These are phyloP conservation scores for Nomada fabriciana DNA, from an alignment of 2,888 invertebrate species.

Conservation along the genomic window DNA sequence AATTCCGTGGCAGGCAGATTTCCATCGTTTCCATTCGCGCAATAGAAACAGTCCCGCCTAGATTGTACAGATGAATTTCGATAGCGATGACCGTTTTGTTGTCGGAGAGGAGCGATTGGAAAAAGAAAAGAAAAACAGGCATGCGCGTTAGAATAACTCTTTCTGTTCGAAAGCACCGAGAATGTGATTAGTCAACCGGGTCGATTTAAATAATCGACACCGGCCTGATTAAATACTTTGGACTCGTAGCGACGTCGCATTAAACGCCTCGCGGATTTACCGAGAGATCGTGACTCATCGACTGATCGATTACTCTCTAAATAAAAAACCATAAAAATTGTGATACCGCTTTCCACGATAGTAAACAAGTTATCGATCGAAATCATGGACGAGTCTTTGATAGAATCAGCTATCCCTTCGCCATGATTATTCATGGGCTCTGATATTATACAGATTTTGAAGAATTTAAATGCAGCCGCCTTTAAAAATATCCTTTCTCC, in stretches of 20 bases:
- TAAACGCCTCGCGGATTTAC: neutral
- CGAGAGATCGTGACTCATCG: neutral
- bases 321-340: neutral
- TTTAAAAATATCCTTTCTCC: too few species aligned
- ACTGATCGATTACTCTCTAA: constrained; percentile 15
- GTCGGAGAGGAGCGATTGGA: neutral
- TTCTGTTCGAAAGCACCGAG: constrained; percentile 23
- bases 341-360: neutral
- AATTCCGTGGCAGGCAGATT: too few species aligned
- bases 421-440: too few species aligned
- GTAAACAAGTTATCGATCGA: too few species aligned
- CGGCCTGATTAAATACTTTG: neutral
- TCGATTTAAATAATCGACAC: constrained; percentile 35
- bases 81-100: neutral
- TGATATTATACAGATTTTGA: too few species aligned
- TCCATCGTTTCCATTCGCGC: neutral
- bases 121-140: neutral
- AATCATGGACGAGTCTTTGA: too few species aligned
- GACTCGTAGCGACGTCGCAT: neutral
- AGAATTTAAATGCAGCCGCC: too few species aligned
- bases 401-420: too few species aligned
- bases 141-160: constrained; percentile 33
- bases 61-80: neutral
- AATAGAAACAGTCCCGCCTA: neutral
- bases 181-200: constrained; percentile 28